Conservation (phyloP, 1,140 invertebrate genomes). For the Drosophila virilis region DNA sequence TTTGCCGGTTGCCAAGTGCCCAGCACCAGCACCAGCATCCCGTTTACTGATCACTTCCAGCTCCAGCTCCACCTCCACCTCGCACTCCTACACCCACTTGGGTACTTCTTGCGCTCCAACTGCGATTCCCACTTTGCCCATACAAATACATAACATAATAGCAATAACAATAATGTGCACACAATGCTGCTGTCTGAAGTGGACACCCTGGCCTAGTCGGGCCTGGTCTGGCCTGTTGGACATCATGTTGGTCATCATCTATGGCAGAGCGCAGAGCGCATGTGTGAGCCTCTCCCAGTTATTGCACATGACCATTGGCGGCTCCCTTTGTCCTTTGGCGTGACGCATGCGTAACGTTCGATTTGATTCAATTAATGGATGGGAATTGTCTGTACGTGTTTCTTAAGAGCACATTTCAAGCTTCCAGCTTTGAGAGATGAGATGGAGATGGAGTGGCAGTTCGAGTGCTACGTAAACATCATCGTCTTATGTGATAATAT, state of each 20-base stretch:
- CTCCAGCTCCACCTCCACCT: neutral
- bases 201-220: slow-evolving; percentile 20
- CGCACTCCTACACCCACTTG: slow-evolving; percentile 26
- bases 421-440: slow-evolving; percentile 4
- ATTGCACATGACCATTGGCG: slow-evolving; percentile 31
- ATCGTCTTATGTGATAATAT: slow-evolving; percentile 6
- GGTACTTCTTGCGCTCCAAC: slow-evolving; percentile 55
- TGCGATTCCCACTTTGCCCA: slow-evolving; percentile 71
- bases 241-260: slow-evolving; percentile 35
- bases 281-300: slow-evolving; percentile 47
- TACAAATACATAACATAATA: slow-evolving; percentile 80
- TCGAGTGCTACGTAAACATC: slow-evolving; percentile 44
- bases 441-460: slow-evolving; percentile 28
- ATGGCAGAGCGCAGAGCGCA: slow-evolving; percentile 2
- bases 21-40: slow-evolving; percentile 39
- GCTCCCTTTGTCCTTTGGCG: slow-evolving; percentile 78
- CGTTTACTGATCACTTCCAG: slow-evolving; percentile 34
- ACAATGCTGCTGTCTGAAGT: slow-evolving; percentile 50
- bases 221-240: slow-evolving; percentile 3
- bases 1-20: slow-evolving; percentile 66
- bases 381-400: slow-evolving; percentile 74
- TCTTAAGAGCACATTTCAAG: slow-evolving; percentile 47
- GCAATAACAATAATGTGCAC: slow-evolving; percentile 76
- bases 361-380: slow-evolving; percentile 82
- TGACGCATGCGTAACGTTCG: slow-evolving; percentile 82